Conservation (phyloP, 2,113 vertebrate species). For the Dicerorhinus sumatrensis region DNA sequence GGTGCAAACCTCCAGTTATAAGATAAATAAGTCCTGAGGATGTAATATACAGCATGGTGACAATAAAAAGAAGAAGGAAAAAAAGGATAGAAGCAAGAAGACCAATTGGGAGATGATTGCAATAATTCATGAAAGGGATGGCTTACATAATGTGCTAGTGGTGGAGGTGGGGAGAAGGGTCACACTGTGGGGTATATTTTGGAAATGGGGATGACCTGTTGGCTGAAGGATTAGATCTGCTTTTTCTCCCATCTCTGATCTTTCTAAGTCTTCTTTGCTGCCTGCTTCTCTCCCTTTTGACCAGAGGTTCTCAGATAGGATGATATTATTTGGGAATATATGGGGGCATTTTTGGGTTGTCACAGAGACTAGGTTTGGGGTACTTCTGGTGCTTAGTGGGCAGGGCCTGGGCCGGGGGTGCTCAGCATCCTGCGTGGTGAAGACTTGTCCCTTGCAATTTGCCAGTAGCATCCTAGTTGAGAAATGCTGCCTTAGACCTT, state of each 20-base stretch:
- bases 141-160: neutral
- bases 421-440: neutral
- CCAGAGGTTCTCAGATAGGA: neutral
- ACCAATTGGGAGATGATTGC: neutral
- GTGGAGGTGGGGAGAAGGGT: neutral
- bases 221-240: neutral
- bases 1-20: neutral
- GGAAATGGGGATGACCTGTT: neutral
- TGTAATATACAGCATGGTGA: neutral
- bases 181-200: neutral
- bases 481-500: neutral
- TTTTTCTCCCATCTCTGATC: neutral
- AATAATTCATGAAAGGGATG: neutral
- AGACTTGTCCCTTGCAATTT: neutral
- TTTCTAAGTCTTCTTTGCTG: neutral
- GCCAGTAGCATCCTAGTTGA: neutral
- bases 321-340: neutral
- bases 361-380: neutral
- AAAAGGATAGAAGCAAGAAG: neutral
- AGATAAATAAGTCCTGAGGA: neutral
- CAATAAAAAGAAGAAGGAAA: neutral
- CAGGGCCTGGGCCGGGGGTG: neutral
- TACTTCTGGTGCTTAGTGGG: neutral
- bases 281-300: neutral
- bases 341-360: neutral